Base-by-base conservation (phyloP, 2,888 invertebrate species). In the Meandrusa payeni region DNA sequence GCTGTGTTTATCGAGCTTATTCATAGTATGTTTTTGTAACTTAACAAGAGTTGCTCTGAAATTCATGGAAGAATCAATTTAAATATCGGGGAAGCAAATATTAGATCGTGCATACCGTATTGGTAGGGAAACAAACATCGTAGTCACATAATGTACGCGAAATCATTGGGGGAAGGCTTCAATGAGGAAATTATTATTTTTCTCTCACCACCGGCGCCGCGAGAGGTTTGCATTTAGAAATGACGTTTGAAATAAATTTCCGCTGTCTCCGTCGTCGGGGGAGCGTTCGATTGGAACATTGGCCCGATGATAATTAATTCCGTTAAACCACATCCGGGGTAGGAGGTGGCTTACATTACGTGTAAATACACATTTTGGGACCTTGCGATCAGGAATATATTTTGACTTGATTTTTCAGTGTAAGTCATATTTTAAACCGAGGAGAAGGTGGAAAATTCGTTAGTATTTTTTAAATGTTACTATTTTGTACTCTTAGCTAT, bases 191-290 rank as follows among this genome's bases (percentile, higher is more conserved):
- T 80, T 65, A 69, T 65, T 43, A 67, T 74, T 75, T 76, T 77
- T 72, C 63, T 61, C 63, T 60, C 45, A 52, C 56, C 53, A 51
- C 48, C 47, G 48, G 50, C 48, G 56, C 51, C 53, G 50, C 53
- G 60, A 48, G 61, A 63, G 59, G 68, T 67, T 69, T 76, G 69
- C 73, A 69, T 70, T 79, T 69, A 66, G 69, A 72, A 83, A 82
- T 79, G 76, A 76, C 75, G 60, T 85, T 81, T 67, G 67, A 77
- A 81, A 82, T 79, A 77, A 83, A 86, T 85, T 83, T 85, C 85
- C 57, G 61, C 54, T 62, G 61, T 56, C 60, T 60, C 56, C 69
- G 52, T 40, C 41, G 41, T n/a, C n/a, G 69, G 11, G 33, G 69
- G 64, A 69, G 69, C 64, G 64, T 63, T 76, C 73, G 68, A 82